These are phyloP conservation scores for Cenopis cana DNA, from an alignment of 2,888 invertebrate species.

Conservation along the genomic window DNA sequence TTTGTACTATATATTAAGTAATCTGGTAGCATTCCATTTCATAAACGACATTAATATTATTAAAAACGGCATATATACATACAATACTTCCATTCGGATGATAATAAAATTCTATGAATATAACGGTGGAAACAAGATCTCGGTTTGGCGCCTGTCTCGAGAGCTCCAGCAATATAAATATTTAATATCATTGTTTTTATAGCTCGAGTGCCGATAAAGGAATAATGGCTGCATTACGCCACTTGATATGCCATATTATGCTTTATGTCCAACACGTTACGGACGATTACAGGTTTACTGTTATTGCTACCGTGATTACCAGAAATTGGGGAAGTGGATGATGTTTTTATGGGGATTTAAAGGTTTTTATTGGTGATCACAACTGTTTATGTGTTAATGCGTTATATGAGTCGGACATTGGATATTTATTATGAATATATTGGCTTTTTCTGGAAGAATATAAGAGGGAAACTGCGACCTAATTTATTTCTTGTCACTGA, in stretches of 20 bases:
- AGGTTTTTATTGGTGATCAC: slow-evolving; percentile 51
- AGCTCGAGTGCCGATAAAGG: slow-evolving; percentile 63
- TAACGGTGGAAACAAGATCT: neutral
- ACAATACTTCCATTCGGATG: neutral
- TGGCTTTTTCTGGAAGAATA: neutral
- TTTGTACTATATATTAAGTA: too few species aligned
- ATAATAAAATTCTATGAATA: neutral
- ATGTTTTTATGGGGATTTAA: slow-evolving; percentile 63
- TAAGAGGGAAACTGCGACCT: neutral
- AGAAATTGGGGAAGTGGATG: slow-evolving; percentile 56
- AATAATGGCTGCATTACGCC: slow-evolving; percentile 65
- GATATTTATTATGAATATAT: neutral
- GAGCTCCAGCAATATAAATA: slow-evolving; percentile 59
- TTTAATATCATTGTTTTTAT: slow-evolving; percentile 63
- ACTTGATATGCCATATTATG: slow-evolving; percentile 60
- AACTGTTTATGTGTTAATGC: slow-evolving; percentile 40
- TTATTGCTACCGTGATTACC: slow-evolving; percentile 58
- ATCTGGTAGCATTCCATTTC: neutral
- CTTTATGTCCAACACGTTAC: slow-evolving; percentile 59
- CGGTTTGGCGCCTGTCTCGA: slow-evolving; percentile 30
- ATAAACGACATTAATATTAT: neutral
- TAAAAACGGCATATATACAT: neutral
- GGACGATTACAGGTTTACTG: slow-evolving; percentile 58
- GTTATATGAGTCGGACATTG: slow-evolving; percentile 17
- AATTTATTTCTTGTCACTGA: neutral